Conservation (phyloP, 2,888 invertebrate genomes). For the Fissipunctia ypsillon region DNA sequence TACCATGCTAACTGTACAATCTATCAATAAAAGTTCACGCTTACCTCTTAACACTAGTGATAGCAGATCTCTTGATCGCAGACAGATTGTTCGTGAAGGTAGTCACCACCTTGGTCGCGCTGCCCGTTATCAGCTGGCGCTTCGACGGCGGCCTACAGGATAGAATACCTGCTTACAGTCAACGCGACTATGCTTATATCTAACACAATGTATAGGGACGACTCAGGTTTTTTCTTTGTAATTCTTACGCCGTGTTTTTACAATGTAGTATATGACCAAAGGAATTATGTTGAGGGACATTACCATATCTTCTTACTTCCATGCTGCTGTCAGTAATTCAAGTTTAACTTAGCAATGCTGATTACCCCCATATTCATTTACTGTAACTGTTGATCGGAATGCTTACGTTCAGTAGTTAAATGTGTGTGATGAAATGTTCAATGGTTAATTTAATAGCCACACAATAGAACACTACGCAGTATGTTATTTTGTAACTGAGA, state of each 20-base stretch:
- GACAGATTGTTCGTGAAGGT: conserved; percentile 79
- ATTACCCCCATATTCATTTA: neutral
- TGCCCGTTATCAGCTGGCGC: conserved; percentile 84
- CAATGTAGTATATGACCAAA: too few species aligned
- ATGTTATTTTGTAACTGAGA: too few species aligned
- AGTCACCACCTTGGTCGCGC: conserved; percentile 82
- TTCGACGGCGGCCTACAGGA: conserved; percentile 81
- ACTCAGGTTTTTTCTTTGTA: neutral
- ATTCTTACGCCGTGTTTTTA: neutral
- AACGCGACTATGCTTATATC: conserved; percentile 55
- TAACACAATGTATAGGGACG: conserved; percentile 13
- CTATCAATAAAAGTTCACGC: neutral
- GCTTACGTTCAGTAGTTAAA: neutral
- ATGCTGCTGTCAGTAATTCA: neutral
- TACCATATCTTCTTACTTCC: neutral
- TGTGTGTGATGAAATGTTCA: neutral
- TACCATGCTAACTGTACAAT: neutral
- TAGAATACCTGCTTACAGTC: conserved; percentile 72
- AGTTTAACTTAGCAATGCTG: neutral
- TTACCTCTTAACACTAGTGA: conserved; percentile 87
- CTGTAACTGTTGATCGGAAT: neutral
- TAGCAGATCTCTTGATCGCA: conserved; percentile 84
- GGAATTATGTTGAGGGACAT: neutral
- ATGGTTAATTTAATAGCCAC: neutral
- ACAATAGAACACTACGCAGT: too few species aligned